Evolutionary conservation across 2,888 invertebrate genomes (phyloP).

Genomic region (Drosophila atripex): DNA sequence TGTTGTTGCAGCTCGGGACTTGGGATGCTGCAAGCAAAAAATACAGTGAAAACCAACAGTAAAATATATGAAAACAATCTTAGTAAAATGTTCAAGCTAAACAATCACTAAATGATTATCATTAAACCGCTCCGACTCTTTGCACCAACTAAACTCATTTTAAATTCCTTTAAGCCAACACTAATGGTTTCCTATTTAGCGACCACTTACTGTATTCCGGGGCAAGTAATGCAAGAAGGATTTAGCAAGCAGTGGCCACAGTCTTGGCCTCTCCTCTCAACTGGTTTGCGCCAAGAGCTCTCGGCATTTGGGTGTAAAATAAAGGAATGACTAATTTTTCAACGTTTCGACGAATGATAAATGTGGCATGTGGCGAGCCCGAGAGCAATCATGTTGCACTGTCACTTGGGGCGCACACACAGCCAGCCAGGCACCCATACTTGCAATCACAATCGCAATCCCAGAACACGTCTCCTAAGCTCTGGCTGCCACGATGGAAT

Average conservation of each 20-base stretch:
- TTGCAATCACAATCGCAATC: constrained; percentile 48
- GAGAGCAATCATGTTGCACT: constrained; percentile 80
- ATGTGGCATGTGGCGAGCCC: constrained; percentile 79
- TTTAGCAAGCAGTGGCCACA: constrained; percentile 40
- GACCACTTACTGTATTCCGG: constrained; percentile 13
- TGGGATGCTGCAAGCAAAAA: constrained; percentile 5
- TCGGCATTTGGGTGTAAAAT: constrained; percentile 79
- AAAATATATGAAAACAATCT: not conserved
- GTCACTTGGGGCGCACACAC: constrained; percentile 63
- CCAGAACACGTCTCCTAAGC: constrained; percentile 60
- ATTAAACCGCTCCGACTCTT: no score
- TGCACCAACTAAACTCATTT: no score
- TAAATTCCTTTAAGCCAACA: not conserved
- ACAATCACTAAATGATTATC: no score
- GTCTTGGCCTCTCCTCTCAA: constrained; percentile 39
- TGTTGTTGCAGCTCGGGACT: constrained; percentile 61
- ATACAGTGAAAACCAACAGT: constrained; percentile 14
- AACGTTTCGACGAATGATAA: constrained; percentile 79
- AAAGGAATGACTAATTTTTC: constrained; percentile 79
- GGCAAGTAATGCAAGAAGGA: constrained; percentile 70
- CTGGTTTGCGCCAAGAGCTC: constrained; percentile 57
- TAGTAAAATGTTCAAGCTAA: no score
- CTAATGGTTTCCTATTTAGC: not conserved
- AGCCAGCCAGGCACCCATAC: constrained; percentile 2
- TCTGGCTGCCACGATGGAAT: constrained; percentile 60